Evolutionary conservation across 2,113 vertebrate genomes (phyloP).

Genomic region (Hydrolagus affinis): DNA sequence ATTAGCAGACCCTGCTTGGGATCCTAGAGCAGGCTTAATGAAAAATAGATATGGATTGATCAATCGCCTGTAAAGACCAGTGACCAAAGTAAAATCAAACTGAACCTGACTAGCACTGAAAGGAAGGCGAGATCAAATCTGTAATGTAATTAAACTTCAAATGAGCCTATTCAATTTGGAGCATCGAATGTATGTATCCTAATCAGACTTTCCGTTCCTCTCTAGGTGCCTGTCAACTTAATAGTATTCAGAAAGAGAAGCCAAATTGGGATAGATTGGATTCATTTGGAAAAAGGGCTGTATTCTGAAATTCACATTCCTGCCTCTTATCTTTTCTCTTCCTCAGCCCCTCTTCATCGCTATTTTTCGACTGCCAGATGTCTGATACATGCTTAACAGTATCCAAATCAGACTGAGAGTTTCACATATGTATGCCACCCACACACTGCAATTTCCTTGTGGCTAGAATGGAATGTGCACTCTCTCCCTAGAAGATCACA

Average conservation of each 20-base stretch:
- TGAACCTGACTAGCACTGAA: not conserved
- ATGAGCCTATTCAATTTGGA: not conserved
- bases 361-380: not conserved
- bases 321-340: not conserved
- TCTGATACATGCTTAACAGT: too few relatives aligned
- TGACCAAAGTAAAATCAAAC: not conserved
- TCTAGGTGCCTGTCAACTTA: not conserved
- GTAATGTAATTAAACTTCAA: not conserved
- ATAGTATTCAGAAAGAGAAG: not conserved
- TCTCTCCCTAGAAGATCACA: too few relatives aligned
- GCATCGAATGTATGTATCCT: not conserved
- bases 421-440: too few relatives aligned
- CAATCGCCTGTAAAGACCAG: not conserved
- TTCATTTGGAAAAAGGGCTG: not conserved
- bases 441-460: too few relatives aligned
- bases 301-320: not conserved
- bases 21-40: not conserved
- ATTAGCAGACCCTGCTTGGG: not conserved
- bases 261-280: not conserved
- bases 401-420: too few relatives aligned
- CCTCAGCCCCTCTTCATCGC: not conserved
- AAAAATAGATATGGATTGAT: slow-evolving; percentile 1
- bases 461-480: too few relatives aligned
- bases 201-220: not conserved
- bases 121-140: not conserved